Base-by-base conservation (phyloP, 2,888 invertebrate genomes). In the Icerya purchasi region DNA sequence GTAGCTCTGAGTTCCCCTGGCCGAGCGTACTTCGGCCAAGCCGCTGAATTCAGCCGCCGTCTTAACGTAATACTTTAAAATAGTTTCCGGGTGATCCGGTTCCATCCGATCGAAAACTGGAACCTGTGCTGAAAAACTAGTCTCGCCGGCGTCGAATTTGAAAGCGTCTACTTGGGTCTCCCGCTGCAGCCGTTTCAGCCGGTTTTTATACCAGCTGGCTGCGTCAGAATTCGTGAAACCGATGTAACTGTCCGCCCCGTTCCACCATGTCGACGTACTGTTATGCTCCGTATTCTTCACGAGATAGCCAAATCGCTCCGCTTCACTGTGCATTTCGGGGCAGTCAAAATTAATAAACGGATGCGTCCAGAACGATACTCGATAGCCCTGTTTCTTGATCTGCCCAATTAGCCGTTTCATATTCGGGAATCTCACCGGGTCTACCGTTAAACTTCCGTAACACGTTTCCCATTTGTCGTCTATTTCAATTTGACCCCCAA, bases 401-500 rank as follows among this genome's bases (percentile, higher is more conserved):
- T 77, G 73, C 36, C 74, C 70, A 0, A 83, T 75, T 18, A 86
- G 73, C 56, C 74, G 69, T 57, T 74, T 77, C 18, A 86, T 77
- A 64, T 85, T 72, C 0, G 83, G 80, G 66, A 90, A 84, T 68
- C 83, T 86, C 5, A 70, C 72, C 22, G 73, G 72, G 65, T 86
- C 77, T 62, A 91, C 53, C 8, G 25, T 56, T 57, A 86, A 73
- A 1, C 87, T 84, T 0, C 92, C 92, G 68, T 90, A 89, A 68
- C 86, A 85, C 10, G 79, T 78, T 70, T 91, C 89, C 87, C 90
- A 91, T 22, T 82, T 78, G 67, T 91, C 91, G 66, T 91, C 90
- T 61, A 93, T 86, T 72, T 90, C 90, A 50, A 87, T 72, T 69
- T 88, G 86, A 50, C 85, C 82, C 65, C 80, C 80, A 0, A 50